Base-by-base conservation (phyloP, 2,888 invertebrate species). In the Tillus elongatus region DNA sequence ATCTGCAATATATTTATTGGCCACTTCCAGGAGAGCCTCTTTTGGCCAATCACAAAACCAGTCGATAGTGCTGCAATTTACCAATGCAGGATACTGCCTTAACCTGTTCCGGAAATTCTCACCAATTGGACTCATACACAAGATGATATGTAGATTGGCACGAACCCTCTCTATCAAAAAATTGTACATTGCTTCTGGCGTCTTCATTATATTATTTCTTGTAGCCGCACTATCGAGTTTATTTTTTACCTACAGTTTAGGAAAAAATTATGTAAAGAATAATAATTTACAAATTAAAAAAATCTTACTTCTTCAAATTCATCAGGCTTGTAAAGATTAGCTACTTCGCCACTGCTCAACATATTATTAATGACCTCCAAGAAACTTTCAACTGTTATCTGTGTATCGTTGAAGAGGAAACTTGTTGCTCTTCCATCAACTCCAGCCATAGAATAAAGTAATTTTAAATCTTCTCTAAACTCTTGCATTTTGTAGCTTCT, bases 41-140 rank as follows among this genome's bases (percentile, higher is more conserved):
- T 78, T 75, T 1, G 91, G 89, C 91, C 91, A 92, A 53, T 85
- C 82, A 54, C 79, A 73, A 67, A 90, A 88, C 89, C 89, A 91
- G 64, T 91, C 87, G 13, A 89, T 87, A 0, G 89, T 88, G 1
- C 88, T 86, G 46, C 83, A 80, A 67, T 88, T 90, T 29, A 91
- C 81, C 38, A 92, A 67, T 0, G 88, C 82, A 1, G 92, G 91
- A 66, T 88, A 92, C 62, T 88, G 88, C 6, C 90, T 77, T 50
- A 91, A 75, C 37, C 87, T 77, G 54, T 82, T 80, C 55, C 87
- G 79, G 64, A 91, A 89, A 10, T 76, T 75, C 41, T 87, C 85
- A 1, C 90, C 91, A 39, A 90, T 85, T 1, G 91, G 90, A 53
- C 87, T 90, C 78, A 92, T 84, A 57, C 88, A 86, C 14, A 92